These are phyloP conservation scores for Gerris lacustris DNA, from an alignment of 2,888 invertebrate species.

Conservation along the genomic window DNA sequence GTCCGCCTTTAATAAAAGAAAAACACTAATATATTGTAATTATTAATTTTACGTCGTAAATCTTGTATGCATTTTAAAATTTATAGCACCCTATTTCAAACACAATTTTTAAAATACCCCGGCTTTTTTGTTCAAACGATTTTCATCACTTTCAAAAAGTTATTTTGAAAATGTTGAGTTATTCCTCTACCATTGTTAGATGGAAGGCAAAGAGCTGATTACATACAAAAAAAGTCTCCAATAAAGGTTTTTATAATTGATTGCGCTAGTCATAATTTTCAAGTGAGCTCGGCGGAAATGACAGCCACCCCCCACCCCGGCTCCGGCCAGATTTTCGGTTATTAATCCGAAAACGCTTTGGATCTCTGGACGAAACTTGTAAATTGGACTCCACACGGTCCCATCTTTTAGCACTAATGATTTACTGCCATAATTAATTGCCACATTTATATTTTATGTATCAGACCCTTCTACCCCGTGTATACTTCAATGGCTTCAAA, in stretches of 20 bases:
- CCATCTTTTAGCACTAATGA: slow-evolving; percentile 5
- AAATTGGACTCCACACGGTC: neutral
- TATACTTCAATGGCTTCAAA: neutral
- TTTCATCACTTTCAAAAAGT: no score
- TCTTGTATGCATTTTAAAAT: no score
- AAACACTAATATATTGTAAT: no score
- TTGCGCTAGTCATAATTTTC: slow-evolving; percentile 1
- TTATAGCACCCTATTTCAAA: no score
- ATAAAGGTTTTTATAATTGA: neutral
- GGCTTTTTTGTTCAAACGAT: no score
- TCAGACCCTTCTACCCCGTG: neutral
- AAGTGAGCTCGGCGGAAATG: neutral
- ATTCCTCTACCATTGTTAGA: no score
- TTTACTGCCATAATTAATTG: neutral
- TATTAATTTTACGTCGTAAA: no score
- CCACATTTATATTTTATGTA: slow-evolving; percentile 2
- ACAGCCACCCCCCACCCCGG: neutral
- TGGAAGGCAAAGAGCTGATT: neutral
- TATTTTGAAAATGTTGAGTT: no score
- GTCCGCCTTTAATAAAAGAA: no score
- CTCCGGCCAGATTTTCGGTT: neutral
- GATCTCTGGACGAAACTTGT: neutral
- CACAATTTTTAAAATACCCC: no score
- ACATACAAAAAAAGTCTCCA: neutral
- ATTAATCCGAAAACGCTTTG: neutral